These are phyloP conservation scores for Drosophila asahinai DNA, from an alignment of 1,140 invertebrate genomes.

Conservation along the genomic window DNA sequence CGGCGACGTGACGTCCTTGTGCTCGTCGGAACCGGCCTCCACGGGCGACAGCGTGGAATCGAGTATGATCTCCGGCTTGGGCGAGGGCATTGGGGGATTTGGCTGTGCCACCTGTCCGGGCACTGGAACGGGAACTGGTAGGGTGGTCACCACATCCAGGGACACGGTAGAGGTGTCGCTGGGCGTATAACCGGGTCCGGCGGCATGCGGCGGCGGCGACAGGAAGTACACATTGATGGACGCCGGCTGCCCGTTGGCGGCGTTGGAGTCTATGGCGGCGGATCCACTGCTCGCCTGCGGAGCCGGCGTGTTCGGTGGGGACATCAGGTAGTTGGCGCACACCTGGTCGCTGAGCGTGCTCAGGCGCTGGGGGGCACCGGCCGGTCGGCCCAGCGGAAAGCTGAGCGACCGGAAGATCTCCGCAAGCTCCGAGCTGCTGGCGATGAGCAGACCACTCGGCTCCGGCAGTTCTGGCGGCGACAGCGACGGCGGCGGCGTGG, in stretches of 20 bases:
- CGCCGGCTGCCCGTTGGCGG: constrained; percentile 47
- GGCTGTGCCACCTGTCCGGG: constrained; percentile 13
- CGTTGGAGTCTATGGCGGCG: constrained; percentile 6
- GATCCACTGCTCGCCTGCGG: constrained; percentile 19
- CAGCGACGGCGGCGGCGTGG: constrained; percentile 78
- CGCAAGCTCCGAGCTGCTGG: constrained; percentile 74
- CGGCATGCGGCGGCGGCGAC: constrained; percentile 75
- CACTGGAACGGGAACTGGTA: constrained; percentile 61
- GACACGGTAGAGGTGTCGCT: constrained; percentile 80
- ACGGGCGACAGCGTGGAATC: constrained; percentile 83
- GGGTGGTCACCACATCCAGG: constrained; percentile 75
- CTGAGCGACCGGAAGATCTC: constrained; percentile 82
- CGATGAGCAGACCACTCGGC: constrained; percentile 68
- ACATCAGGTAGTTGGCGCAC: constrained; percentile 79
- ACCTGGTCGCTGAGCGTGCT: constrained; percentile 83
- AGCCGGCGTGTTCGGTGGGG: constrained; percentile 81
- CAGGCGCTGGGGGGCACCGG: constrained; percentile 64
- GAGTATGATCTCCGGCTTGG: constrained; percentile 84
- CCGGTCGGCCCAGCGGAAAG: constrained; percentile 67
- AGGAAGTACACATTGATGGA: constrained; percentile 84
- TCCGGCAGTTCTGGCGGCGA: constrained; percentile 76
- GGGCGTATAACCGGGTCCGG: constrained; percentile 63
- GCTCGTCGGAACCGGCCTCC: constrained; percentile 55
- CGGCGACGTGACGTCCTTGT: constrained; percentile 77
- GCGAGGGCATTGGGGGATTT: constrained; percentile 30